Conservation (phyloP, 2,797 vertebrate genomes). For the Lerista edwardsae region DNA sequence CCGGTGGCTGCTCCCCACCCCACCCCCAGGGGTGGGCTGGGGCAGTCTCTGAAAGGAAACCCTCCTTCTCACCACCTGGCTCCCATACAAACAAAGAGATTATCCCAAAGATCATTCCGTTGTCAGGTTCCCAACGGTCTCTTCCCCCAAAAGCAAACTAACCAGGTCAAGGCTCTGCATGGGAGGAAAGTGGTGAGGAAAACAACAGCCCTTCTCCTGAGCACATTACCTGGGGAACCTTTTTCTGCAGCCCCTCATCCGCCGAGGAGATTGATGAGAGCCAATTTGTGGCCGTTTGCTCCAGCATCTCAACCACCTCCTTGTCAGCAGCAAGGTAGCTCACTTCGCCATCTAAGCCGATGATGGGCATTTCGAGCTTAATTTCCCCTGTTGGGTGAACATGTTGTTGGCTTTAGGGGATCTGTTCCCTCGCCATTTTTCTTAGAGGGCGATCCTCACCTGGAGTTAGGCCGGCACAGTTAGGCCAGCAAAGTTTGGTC, state of each 20-base stretch:
- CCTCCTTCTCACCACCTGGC: too few species aligned
- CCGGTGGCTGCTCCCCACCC: too few species aligned
- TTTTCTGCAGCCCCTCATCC: conserved; percentile 82
- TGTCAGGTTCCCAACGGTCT: neutral
- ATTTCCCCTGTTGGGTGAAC: conserved; percentile 74
- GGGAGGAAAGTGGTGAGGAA: neutral
- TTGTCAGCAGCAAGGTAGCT: conserved; percentile 70
- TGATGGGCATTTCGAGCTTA: conserved; percentile 84
- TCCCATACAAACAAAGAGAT: too few species aligned
- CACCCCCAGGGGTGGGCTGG: too few species aligned
- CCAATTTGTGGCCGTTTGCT: conserved; percentile 88
- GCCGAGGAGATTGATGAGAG: conserved; percentile 83
- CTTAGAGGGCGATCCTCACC: fast-evolving
- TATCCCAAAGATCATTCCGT: too few species aligned
- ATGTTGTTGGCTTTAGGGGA: neutral
- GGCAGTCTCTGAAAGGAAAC: too few species aligned
- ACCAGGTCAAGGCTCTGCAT: neutral
- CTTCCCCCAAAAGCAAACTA: neutral
- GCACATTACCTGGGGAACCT: conserved; percentile 83
- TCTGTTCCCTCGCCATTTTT: neutral
- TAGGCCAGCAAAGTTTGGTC: too few species aligned
- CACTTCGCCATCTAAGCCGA: conserved; percentile 80
- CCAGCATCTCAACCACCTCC: conserved; percentile 80
- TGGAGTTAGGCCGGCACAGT: too few species aligned
- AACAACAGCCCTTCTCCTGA: neutral